A percentile compares a stretch with the other conserved stretches of the same genome.
These are phyloP conservation scores for Porites rus DNA, from an alignment of 92 coral and sea anemone species.

Conservation along the genomic window DNA sequence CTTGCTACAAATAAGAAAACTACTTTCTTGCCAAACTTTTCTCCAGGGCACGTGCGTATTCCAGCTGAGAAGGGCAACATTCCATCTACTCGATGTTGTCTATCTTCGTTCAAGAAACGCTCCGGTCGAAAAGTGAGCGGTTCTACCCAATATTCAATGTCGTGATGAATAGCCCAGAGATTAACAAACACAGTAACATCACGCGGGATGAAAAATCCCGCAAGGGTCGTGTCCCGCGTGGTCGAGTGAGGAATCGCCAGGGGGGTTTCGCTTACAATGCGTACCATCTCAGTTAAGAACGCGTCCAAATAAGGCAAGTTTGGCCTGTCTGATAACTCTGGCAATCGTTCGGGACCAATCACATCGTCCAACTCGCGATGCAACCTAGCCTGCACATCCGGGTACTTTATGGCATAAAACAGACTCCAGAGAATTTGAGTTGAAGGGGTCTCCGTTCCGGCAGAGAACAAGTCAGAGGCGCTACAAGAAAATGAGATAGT, in stretches of 20 bases:
- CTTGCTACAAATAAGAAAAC: constrained; percentile 23
- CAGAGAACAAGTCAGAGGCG: constrained; percentile 60
- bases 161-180: constrained; percentile 85
- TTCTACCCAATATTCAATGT: constrained; percentile 56
- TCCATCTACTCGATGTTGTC: background rate
- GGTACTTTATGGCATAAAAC: constrained; percentile 60
- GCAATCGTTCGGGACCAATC: constrained; percentile 34
- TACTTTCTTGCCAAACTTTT: constrained; percentile 11
- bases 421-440: constrained; percentile 65
- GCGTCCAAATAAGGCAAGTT: constrained; percentile 73
- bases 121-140: constrained; percentile 54
- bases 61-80: constrained; percentile 29
- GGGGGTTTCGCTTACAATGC: constrained; percentile 67
- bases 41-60: constrained; percentile 22
- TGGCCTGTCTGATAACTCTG: constrained; percentile 67
- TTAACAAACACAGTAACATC: constrained; percentile 72
- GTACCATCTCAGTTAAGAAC: constrained; percentile 63
- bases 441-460: constrained; percentile 79
- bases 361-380: constrained; percentile 66
- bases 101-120: constrained; percentile 38
- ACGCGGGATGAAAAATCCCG: constrained; percentile 70
- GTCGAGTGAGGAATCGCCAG: constrained; percentile 76
- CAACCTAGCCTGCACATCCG: constrained; percentile 69
- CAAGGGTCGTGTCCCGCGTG: constrained; percentile 61
- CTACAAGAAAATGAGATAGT: background rate